Evolutionary conservation across 2,888 invertebrate species (phyloP), one percentile per base, ranked within the genome.

Genomic region (Agrilus biguttatus): DNA sequence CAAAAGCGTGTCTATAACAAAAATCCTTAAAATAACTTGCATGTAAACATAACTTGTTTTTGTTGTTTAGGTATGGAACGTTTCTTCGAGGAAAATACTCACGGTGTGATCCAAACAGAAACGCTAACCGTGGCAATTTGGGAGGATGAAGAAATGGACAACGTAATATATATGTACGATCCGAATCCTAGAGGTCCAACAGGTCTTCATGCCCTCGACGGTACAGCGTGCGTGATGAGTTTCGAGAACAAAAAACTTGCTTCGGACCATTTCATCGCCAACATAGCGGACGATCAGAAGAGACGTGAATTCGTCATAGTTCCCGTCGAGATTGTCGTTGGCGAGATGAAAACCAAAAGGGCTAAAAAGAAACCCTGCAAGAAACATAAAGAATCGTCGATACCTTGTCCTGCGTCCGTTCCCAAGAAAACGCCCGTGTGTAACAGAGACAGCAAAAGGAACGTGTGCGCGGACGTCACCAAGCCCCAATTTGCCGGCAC

Each of bases 141-240:
- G 76, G 60, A 63, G 44, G 59, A 60, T 36, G 49, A 53, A 23
- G 54, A 55, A 3, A 66, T 67, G 2, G 70, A 73, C 40, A 71
- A 72, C 2, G 63, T 64, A 37, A 75, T 70, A 42, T 80, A 77
- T 49, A 53, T 75, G 44, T 80, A 75, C 52, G 77, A 80, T 55
- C 77, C 80, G 0, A 57, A 68, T 47, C 62, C 70, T 1, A 56
- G 65, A 37, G 60, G 63, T 23, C 53, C 58, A 2, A 55, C 53
- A 60, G 75, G 75, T 56, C 63, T 46, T 58, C 57, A 60, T 0
- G 14, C 41, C 57, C 8, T 66, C 66, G 19, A 45, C 12, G 73
- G 73, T 0, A 68, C 70, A 0, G 71, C 74, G 0, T 76, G 76
- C 48, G 64, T 71, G 0, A 44, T 74, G 14, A 68, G 70, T 0